Percentiles rank a stretch among this genome's conserved stretches.
Conservation (phyloP, 2,797 vertebrate genomes). For the Sphenodon punctatus region DNA sequence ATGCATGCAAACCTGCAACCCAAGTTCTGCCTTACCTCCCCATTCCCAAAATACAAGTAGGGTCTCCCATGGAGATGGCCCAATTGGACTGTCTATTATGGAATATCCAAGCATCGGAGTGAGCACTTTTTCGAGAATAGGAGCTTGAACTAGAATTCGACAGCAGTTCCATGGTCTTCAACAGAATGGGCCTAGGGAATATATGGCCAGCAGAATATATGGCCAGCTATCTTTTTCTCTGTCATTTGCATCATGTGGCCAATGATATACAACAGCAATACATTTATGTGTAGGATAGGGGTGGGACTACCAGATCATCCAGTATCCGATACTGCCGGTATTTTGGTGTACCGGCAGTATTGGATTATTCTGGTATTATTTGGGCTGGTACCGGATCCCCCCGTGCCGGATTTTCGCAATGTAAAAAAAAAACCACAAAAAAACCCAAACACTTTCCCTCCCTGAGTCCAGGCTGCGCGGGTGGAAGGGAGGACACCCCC, state of each 20-base stretch:
- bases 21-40: no score
- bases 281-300: not conserved
- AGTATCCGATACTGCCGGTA: no score
- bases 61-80: not conserved
- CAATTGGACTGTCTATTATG: not conserved
- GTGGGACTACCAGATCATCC: no score
- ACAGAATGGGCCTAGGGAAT: not conserved
- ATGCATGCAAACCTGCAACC: no score
- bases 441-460: no score
- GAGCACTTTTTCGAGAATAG: not conserved
- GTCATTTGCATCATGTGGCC: not conserved
- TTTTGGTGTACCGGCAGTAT: no score
- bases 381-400: no score
- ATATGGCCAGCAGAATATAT: not conserved
- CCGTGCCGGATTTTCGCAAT: no score
- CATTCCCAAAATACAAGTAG: not conserved
- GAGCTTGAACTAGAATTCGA: not conserved
- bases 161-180: conserved; percentile 17
- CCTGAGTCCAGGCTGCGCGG: no score
- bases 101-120: not conserved
- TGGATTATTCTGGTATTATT: no score
- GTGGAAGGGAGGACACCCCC: no score
- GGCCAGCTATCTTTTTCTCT: not conserved
- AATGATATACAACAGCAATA: conserved; percentile 1
- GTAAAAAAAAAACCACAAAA: no score